Conservation (phyloP, 2,888 invertebrate species). For the Athripsodes cinereus region DNA sequence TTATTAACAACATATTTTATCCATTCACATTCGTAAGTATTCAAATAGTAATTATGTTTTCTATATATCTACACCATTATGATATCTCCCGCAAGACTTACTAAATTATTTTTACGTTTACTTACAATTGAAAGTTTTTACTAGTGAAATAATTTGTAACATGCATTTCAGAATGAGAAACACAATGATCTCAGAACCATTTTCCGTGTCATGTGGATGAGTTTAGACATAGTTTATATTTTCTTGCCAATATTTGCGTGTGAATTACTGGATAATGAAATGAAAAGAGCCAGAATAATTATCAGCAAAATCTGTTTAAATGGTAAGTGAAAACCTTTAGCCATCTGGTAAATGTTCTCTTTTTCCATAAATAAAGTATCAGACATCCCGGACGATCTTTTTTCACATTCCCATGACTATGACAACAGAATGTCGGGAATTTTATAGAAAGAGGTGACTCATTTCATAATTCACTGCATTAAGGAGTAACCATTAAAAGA, state of each 20-base stretch:
- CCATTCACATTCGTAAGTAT: neutral
- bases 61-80: neutral
- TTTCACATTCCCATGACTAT: too few relatives aligned
- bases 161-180: neutral
- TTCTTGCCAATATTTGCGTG: neutral
- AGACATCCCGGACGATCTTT: too few relatives aligned
- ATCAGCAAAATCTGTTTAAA: neutral
- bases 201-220: neutral
- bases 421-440: too few relatives aligned
- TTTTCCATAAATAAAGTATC: too few relatives aligned
- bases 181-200: neutral
- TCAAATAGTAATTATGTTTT: neutral
- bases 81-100: too few relatives aligned
- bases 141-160: neutral
- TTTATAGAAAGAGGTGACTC: too few relatives aligned
- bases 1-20: neutral
- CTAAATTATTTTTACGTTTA: too few relatives aligned
- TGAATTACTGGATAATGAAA: neutral
- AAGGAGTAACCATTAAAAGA: too few relatives aligned
- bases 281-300: neutral
- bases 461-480: too few relatives aligned
- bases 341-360: too few relatives aligned
- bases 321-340: neutral
- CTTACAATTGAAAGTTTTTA: too few relatives aligned
- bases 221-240: neutral